These are phyloP conservation scores for Quadriops clusia DNA, from an alignment of 2,888 invertebrate genomes.

Conservation along the genomic window DNA sequence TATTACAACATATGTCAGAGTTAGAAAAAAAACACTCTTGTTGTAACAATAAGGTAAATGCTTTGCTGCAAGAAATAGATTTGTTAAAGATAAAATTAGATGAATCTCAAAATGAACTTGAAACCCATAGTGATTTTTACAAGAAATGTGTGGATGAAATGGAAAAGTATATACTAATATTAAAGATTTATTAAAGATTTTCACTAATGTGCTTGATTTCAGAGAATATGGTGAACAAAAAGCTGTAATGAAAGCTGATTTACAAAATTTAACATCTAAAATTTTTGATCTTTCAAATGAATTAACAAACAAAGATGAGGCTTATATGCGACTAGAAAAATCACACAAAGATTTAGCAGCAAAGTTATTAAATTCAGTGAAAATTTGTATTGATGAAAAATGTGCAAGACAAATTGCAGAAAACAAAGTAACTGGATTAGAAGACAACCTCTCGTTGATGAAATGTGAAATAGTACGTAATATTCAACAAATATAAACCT, in stretches of 20 bases:
- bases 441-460: constrained; percentile 6
- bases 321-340: constrained; percentile 19
- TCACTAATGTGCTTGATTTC: too few species aligned
- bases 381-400: constrained; percentile 23
- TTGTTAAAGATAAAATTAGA: constrained; percentile 13
- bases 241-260: constrained; percentile 18
- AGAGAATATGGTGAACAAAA: too few species aligned
- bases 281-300: constrained; percentile 16
- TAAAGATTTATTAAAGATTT: too few species aligned
- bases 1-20: too few species aligned
- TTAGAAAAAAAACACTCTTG: too few species aligned
- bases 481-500: background rate
- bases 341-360: constrained; percentile 25
- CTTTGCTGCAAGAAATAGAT: constrained; percentile 18
- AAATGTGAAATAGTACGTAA: constrained; percentile 12
- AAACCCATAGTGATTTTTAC: constrained; percentile 1
- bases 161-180: constrained; percentile 1
- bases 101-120: constrained; percentile 11
- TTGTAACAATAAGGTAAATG: too few species aligned
- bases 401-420: constrained; percentile 18
- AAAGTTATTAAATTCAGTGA: constrained; percentile 23
- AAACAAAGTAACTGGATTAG: constrained; percentile 8
- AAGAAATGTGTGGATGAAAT: background rate
- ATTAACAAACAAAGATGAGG: constrained; percentile 18
- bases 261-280: constrained; percentile 16